Evolutionary conservation across 2,797 vertebrate species (phyloP), one percentile per base, ranked within the genome.

Genomic region (Lerista edwardsae): DNA sequence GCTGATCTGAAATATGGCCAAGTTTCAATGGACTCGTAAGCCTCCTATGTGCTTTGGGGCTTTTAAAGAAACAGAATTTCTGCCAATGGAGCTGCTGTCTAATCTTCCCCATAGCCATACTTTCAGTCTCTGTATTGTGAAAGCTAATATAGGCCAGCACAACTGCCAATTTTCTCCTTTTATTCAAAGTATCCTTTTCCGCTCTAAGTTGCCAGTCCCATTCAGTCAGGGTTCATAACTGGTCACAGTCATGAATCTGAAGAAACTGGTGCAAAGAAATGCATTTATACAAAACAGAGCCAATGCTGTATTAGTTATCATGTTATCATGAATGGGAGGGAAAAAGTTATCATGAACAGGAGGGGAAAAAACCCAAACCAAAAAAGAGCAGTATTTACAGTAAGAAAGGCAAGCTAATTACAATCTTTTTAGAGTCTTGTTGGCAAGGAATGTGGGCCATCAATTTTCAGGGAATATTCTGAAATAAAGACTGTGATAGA

Each of bases 221-320:
- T 51, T 67, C 41, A 47, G 8, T 7, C 51, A 47, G 51, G 15
- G 51, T 55, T 55, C 51, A 55, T 19, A 55, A 17, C 51, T 55
- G 51, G 51, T 34, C 41, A 71, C 79, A 67, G 51, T 10, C 15
- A 39, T 8, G 80, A 88, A 44, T 47, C 78, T 75, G 67, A 79
- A 80, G 31, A 65, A 84, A 75, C 25, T 62, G 61, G 59, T 44
- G 80, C 17, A 15, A 39, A 31, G 72, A 80, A 61, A 44, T 0
- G 0, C 41, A 31, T 59, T 36, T 31, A 17, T 47, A 31, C 19
- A 84, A 71, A 74, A 12, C 1, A 36, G 68, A 39, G 0, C 36
- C 77, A 64, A 51, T 3, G 55, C 75, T 62, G 69, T 34, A 27
- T 79, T 23, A 61, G 64, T 62, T 65, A 31, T 9, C n/a, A n/a